phyloP scores from a whole-genome alignment of 2,888 invertebrate genomes.

The Tachystola acroxantha region DNA sequence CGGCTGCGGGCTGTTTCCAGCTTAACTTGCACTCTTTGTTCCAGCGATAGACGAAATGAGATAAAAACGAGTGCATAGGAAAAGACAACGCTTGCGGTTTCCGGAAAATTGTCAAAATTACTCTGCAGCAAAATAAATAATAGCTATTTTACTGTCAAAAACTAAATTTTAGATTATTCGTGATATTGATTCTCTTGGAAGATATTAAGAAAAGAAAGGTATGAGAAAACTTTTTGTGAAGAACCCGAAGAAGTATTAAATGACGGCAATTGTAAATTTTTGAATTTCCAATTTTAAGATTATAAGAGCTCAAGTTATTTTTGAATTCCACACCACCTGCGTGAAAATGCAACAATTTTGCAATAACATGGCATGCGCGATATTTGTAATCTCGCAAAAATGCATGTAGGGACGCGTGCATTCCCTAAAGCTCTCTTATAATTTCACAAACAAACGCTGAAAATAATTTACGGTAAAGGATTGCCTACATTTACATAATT shows the following conservation, averaged over 20 bases:
- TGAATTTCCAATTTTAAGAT: no score
- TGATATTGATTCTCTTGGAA: no score
- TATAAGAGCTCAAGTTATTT: no score
- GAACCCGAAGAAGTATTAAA: no score
- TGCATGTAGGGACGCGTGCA: slow-evolving; percentile 47
- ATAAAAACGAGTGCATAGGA: slow-evolving; percentile 26
- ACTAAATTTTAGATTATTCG: no score
- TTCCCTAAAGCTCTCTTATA: slow-evolving; percentile 51
- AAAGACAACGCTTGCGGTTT: slow-evolving; percentile 11
- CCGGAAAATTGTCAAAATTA: background rate
- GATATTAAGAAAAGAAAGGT: no score
- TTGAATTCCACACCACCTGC: no score
- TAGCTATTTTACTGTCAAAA: no score
- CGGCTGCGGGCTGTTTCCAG: slow-evolving; percentile 41
- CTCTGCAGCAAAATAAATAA: no score
- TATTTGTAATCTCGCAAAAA: slow-evolving; percentile 50
- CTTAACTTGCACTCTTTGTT: slow-evolving; percentile 50
- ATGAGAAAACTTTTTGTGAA: no score
- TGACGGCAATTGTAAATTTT: no score
- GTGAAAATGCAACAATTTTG: no score
- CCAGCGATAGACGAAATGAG: slow-evolving; percentile 39
- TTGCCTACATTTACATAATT: slow-evolving; percentile 64
- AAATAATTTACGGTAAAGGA: slow-evolving; percentile 66
- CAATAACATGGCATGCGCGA: slow-evolving; percentile 26
- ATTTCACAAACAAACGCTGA: slow-evolving; percentile 56